A percentile compares a stretch with the other conserved stretches of the same genome.
Conservation (phyloP, 2,888 invertebrate species). For the Synanthedon vespiformis region DNA sequence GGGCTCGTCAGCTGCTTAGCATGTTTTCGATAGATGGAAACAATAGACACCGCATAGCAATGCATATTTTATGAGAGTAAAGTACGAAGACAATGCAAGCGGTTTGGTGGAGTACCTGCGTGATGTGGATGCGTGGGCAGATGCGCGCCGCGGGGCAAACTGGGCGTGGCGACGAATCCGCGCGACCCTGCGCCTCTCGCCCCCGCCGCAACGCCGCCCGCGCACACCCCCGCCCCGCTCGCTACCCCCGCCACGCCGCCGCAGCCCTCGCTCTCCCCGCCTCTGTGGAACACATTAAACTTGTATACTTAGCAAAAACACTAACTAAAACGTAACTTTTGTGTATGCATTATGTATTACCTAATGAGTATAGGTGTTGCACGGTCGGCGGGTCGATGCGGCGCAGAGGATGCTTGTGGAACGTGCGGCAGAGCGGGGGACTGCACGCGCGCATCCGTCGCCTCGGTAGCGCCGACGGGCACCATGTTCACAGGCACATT, state of each 20-base stretch:
- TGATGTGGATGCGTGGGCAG: slow-evolving; percentile 30
- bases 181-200: slow-evolving; percentile 15
- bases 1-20: too few relatives aligned
- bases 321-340: slow-evolving; percentile 1
- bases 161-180: slow-evolving; percentile 42
- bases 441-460: slow-evolving; percentile 52
- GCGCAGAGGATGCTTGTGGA: slow-evolving; percentile 24
- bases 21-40: too few relatives aligned
- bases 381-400: slow-evolving; percentile 39
- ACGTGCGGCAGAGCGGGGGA: slow-evolving; percentile 60
- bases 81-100: too few relatives aligned
- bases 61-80: background rate
- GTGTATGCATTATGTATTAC: slow-evolving; percentile 11
- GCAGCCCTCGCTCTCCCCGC: slow-evolving; percentile 17
- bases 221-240: slow-evolving; percentile 11
- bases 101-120: slow-evolving; percentile 5
- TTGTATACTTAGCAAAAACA: background rate
- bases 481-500: slow-evolving; percentile 38
- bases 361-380: slow-evolving; percentile 51
- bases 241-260: slow-evolving; percentile 8
- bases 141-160: slow-evolving; percentile 62
- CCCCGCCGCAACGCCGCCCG: slow-evolving; percentile 17
- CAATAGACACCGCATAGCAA: too few relatives aligned
- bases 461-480: slow-evolving; percentile 52
- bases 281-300: slow-evolving; percentile 7